Evolutionary conservation across 2,888 invertebrate genomes (phyloP), one percentile per base, ranked within the genome.

Genomic region (Sceliomorpha sp.): DNA sequence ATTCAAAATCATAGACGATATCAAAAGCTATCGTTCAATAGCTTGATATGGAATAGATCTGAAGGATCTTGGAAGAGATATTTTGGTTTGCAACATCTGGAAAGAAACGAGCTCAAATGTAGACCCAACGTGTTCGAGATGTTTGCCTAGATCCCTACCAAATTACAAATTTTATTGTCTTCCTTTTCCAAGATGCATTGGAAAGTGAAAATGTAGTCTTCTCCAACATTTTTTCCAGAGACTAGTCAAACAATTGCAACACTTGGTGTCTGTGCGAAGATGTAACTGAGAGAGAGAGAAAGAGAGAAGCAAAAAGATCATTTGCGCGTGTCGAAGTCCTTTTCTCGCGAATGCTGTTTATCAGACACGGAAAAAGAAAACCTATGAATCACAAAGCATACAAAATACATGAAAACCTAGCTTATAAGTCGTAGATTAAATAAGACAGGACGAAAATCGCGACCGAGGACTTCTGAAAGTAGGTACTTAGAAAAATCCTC

Each of bases 361-460:
- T 31, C 13, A 34, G 36, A 27, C 12, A 36, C 27, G 37, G 53
- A 29, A 53, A 40, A 50, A 14, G 27, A 40, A 39, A 31, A 24
- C 51, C 39, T 31, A 29, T 14, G 31, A 13, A 20, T 31, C 20
- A 39, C 39, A 34, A 64, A 40, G 45, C 31, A 36, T 24, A 47
- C 51, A 42, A 50, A 34, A 15, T n/a, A 20, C 27, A 40, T 32
- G 44, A 24, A 10, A 31, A 55, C 9, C 34, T 55, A 67, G 32
- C 48, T 20, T 48, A 32, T 51, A 60, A 60, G 60, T 50, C 37
- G 44, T 56, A 45, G 50, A 26, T 42, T 53, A 59, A 50, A 37
- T 47, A 27, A 59, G 17, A 9, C 34, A 27, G 26, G 26, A 7
- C 53, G 31, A 17, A 26, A 13, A 24, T 42, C 42, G 32, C 32